Evolutionary conservation across 2,888 invertebrate species (phyloP), one percentile per base, ranked within the genome.

Genomic region (Chloroclystis v-ata): DNA sequence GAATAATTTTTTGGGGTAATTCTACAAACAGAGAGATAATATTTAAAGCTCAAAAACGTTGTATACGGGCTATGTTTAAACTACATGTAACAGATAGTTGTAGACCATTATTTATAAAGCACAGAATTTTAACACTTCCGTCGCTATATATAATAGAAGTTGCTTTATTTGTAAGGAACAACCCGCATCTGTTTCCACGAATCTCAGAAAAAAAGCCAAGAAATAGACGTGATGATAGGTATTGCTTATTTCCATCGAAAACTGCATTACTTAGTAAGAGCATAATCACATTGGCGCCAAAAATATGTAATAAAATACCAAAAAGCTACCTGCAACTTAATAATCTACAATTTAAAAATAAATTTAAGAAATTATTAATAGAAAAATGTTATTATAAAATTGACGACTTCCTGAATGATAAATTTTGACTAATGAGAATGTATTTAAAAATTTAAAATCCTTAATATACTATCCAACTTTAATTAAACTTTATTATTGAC

Each of bases 351-450:
- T 20, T 20, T 5, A 20, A 20, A 20, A 4, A 20, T 20, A 20
- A 20, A 20, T 20, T 20, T 5, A 20, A 20, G 20, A 20, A 20
- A 20, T 20, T 20, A 5, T 5, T 20, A 20, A 20, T 20, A 4
- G 20, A 20, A 2, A 20, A 20, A 20, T 44, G 20, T 20, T 20
- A 20, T 45, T 24, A 45, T 45, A 28, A 28, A n/a, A 28, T 28
- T 28, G 20, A 20, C 20, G 20, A 20, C 20, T 20, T 20, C 5
- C 5, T 20, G 5, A 20, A 20, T 20, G 20, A 20, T 20, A 20
- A 20, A 20, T 20, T 20, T 20, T 20, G 20, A 20, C 20, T 20
- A n/a, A n/a, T n/a, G n/a, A n/a, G n/a, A n/a, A n/a, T n/a, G n/a
- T n/a, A n/a, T n/a, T n/a, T n/a, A n/a, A n/a, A n/a, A n/a, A n/a